Conservation (phyloP, 1,140 invertebrate species). For the Caenorhabditis brenneri region DNA sequence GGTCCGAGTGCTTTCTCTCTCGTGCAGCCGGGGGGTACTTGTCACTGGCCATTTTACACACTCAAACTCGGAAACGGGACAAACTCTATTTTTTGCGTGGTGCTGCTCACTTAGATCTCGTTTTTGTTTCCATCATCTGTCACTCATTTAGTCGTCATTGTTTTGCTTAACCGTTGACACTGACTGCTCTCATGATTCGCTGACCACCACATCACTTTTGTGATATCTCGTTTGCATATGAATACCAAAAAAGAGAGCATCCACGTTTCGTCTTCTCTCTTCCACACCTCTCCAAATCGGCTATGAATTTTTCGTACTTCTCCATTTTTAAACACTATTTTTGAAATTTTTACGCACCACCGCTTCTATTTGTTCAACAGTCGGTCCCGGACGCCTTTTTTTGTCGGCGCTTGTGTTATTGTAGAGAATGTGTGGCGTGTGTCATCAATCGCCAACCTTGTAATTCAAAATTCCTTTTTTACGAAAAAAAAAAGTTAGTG, state of each 20-base stretch:
- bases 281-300: neutral
- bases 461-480: constrained; percentile 7
- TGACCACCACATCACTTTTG: neutral
- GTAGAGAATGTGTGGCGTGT: neutral
- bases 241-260: neutral
- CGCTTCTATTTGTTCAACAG: constrained; percentile 38
- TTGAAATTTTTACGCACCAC: neutral
- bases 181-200: neutral
- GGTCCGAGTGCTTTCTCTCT: neutral
- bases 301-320: neutral
- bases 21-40: neutral
- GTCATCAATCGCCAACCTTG: constrained; percentile 9
- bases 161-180: neutral
- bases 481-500: neutral
- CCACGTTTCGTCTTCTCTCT: neutral
- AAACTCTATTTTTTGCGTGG: constrained; percentile 1
- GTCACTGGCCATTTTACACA: constrained; percentile 22
- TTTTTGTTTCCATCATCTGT: constrained; percentile 25
- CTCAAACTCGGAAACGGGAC: constrained; percentile 20
- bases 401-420: constrained; percentile 1
- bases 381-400: constrained; percentile 11
- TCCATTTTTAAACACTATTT: neutral
- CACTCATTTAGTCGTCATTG: constrained; percentile 18
- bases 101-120: neutral
- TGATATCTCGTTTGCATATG: constrained; percentile 25